Evolutionary conservation across 2,113 vertebrate species (phyloP), one percentile per base, ranked within the genome.

Genomic region (Capreolus pygargus): DNA sequence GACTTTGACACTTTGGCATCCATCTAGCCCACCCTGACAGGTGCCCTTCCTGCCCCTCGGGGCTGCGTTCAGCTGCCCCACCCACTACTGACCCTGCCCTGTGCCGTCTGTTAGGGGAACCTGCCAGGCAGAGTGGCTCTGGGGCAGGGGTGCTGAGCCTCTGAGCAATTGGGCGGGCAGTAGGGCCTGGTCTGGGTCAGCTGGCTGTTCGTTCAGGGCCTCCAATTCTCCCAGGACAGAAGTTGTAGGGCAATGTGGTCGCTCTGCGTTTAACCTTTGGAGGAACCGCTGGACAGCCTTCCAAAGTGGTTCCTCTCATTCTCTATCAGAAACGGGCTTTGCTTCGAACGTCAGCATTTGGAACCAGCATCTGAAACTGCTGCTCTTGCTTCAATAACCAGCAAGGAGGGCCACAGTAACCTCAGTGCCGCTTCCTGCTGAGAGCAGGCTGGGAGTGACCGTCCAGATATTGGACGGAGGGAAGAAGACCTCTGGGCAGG

Each of bases 11-110:
- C 70, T 3, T 21, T 27, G 54, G 82, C 9, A 10, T 57, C 70
- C 1, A 0, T 4, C 36, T 45, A 1, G 4, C 36, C 84, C 64
- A 21, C 64, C 10, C 61, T 27, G 30, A 15, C 11, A 25, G 43
- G 96, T 3, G 8, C 33, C 55, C 27, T 47, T 81, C 60, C 14
- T 16, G 33, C n/a, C 43, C n/a, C 0, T 0, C 0, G 1, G 57
- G 1, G 47, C 17, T 5, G 3, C 1, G 3, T 3, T 5, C 2
- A 7, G 39, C 0, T 0, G 3, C 13, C 45, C 43, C 10, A 17
- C n/a, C 23, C n/a, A 12, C 7, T 9, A 17, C 67, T 23, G 13
- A 8, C 3, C 1, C 27, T 0, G 5, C 25, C 27, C 43, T 15
- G 15, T 5, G 13, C 58, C 5, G 2, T 17, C 57, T 19, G 25